These are phyloP conservation scores for Actenoides lindsayi DNA, from an alignment of 2,113 vertebrate species.

Conservation along the genomic window DNA sequence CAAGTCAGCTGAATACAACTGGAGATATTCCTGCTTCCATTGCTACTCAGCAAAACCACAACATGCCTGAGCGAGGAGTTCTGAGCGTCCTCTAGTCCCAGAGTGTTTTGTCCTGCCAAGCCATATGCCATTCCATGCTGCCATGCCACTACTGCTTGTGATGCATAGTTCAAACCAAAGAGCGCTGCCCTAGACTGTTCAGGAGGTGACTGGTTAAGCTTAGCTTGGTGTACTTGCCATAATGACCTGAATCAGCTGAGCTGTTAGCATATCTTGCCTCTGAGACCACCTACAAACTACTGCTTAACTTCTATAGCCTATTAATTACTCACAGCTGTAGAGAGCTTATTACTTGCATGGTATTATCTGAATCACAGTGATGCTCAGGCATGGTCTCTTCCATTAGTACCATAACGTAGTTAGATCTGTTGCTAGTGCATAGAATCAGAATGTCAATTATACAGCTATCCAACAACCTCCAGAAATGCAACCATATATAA, in stretches of 20 bases:
- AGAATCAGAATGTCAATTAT: background rate
- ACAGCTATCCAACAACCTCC: background rate
- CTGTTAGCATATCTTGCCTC: background rate
- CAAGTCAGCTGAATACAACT: background rate
- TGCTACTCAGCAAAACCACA: background rate
- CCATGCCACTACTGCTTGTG: background rate
- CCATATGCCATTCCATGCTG: background rate
- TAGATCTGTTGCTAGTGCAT: background rate
- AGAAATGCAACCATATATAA: background rate
- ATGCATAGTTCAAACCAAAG: fast-evolving
- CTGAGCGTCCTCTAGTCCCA: background rate
- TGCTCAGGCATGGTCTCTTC: background rate
- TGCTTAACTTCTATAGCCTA: background rate
- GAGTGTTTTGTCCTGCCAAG: background rate
- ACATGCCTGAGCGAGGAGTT: background rate
- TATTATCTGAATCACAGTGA: background rate
- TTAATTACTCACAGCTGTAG: background rate
- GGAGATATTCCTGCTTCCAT: background rate
- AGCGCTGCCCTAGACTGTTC: background rate
- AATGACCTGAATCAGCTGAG: background rate
- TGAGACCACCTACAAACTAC: background rate
- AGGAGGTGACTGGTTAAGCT: background rate
- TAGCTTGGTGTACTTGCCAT: background rate
- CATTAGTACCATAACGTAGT: background rate
- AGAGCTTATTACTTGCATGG: background rate